Percentiles rank a stretch among this genome's conserved stretches.
phyloP scores from a whole-genome alignment of 2,888 invertebrate genomes.

The Prosopocoilus inquinatus region DNA sequence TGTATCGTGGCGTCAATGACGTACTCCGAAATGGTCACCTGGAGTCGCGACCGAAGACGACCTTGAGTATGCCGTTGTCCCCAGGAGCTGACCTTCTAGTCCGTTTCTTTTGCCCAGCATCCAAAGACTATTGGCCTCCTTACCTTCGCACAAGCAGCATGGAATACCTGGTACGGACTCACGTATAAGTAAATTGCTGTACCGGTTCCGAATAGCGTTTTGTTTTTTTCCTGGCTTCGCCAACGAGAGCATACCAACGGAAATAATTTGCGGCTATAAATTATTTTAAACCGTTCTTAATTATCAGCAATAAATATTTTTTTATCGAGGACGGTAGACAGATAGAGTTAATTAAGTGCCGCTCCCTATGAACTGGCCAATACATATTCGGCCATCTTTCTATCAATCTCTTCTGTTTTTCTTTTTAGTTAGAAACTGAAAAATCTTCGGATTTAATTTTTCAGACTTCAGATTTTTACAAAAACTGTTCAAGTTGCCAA shows the following conservation, averaged over 20 bases:
- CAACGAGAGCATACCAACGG: not conserved
- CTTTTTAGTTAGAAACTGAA: too few species aligned
- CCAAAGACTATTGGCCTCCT: constrained; percentile 22
- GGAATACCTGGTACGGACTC: not conserved
- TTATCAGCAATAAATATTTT: too few species aligned
- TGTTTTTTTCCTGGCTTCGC: not conserved
- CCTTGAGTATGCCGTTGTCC: constrained; percentile 46
- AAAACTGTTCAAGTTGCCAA: too few species aligned
- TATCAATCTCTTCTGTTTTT: too few species aligned
- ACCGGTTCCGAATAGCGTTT: constrained; percentile 4
- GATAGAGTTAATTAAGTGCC: too few species aligned
- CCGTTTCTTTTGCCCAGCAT: constrained; percentile 27
- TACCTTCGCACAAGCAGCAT: constrained; percentile 12
- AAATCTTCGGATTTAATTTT: too few species aligned
- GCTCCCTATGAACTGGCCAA: too few species aligned
- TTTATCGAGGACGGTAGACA: too few species aligned
- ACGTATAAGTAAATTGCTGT: not conserved
- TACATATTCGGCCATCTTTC: too few species aligned
- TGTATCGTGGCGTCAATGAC: constrained; percentile 7
- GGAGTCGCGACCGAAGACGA: constrained; percentile 36
- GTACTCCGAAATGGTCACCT: constrained; percentile 31
- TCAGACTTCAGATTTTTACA: too few species aligned
- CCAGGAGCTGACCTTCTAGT: constrained; percentile 41
- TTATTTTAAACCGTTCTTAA: too few species aligned
- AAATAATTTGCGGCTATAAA: too few species aligned